Percentiles rank a stretch among this genome's conserved stretches.
Evolutionary conservation across 2,113 vertebrate genomes (phyloP).

Genomic region (Dipodomys merriami): DNA sequence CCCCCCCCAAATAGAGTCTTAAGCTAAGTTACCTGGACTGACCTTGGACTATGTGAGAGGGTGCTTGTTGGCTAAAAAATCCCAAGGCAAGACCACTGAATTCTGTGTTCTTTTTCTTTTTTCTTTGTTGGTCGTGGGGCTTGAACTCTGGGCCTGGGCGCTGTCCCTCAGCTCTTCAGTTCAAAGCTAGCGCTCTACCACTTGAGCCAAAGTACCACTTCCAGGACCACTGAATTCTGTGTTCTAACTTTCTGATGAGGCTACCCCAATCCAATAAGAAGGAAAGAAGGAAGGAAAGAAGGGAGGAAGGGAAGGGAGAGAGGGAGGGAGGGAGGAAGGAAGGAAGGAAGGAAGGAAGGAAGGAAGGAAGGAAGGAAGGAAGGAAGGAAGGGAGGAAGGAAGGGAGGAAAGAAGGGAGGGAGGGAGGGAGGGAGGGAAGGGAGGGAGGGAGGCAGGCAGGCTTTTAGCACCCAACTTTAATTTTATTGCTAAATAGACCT

Average conservation of each 20-base stretch:
- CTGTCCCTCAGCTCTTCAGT: too few species aligned
- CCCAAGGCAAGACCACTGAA: not conserved
- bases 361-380: not conserved
- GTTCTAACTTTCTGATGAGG: not conserved
- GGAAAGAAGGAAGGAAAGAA: not conserved
- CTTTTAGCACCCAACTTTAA: not conserved
- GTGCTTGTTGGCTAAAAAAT: not conserved
- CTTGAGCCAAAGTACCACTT: too few species aligned
- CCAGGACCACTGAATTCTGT: too few species aligned
- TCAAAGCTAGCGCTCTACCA: too few species aligned
- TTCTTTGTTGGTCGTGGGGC: too few species aligned
- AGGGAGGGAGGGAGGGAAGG: not conserved
- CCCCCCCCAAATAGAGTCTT: too few species aligned
- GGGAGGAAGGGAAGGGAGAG: not conserved
- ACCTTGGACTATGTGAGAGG: not conserved
- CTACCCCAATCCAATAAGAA: not conserved
- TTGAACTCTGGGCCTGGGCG: too few species aligned
- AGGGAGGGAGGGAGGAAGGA: not conserved
- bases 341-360: not conserved
- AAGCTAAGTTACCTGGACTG: too few species aligned
- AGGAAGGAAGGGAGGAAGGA: too few species aligned
- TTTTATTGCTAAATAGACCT: not conserved
- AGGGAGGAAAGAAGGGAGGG: not conserved
- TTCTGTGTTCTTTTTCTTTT: not conserved
- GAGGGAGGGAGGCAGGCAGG: not conserved